Conservation (phyloP, 2,797 vertebrate genomes). For the Macrochelys suwanniensis region DNA sequence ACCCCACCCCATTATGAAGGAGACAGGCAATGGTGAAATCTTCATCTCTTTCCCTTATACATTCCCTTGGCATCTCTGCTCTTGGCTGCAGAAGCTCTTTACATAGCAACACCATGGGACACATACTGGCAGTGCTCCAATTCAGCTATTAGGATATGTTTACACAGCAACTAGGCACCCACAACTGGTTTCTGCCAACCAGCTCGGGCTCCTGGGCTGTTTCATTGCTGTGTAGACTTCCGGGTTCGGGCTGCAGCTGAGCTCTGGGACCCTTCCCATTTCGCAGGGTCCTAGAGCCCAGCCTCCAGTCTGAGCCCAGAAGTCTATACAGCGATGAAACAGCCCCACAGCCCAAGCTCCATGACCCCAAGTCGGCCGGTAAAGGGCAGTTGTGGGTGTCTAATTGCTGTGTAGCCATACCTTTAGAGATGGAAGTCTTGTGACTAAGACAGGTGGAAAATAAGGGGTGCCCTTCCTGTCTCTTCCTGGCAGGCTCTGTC, state of each 20-base stretch:
- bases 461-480: neutral
- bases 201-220: accelerated
- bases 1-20: neutral
- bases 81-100: neutral
- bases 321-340: neutral
- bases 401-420: neutral
- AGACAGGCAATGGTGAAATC: neutral
- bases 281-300: neutral
- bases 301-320: neutral
- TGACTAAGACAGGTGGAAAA: neutral
- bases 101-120: neutral
- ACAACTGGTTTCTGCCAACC: neutral
- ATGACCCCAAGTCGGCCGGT: neutral
- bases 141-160: neutral
- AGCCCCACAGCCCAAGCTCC: neutral
- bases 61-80: neutral
- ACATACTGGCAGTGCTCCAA: neutral
- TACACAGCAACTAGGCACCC: neutral
- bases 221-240: neutral
- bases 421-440: neutral
- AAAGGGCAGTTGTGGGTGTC: neutral
- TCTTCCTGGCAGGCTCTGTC: neutral
- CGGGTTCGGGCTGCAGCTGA: neutral
- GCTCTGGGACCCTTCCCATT: neutral
- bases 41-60: neutral